Base-by-base conservation (phyloP, 23 tunicate genomes). In the Styela clava region DNA sequence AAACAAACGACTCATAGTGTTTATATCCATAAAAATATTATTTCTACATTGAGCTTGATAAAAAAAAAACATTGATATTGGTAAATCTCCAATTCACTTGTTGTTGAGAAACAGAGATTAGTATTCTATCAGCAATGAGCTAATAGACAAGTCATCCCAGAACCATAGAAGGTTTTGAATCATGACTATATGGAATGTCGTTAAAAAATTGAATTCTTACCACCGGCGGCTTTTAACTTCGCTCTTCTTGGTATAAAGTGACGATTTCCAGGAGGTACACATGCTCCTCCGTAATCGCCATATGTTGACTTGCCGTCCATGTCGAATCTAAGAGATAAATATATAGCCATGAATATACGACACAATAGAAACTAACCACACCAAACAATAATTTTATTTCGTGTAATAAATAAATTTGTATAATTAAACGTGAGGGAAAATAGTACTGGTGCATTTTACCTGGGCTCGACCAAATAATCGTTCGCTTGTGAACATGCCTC, bases 221-320 rank as follows among this genome's bases (percentile, higher is more conserved):
- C 97, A 73, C 97, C 97, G 0, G 93, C 91, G 26, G 93, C 93
- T 78, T 87, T 91, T 51, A 96, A 61, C 62, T 96, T 91, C 20
- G 97, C 91, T 37, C 92, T 65, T 78, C 97, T 51, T 32, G 99
- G 99, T 56, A 91, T 88, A 35, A 91, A 96, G 35, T 96, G 99
- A 28, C 94, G 83, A 67, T 96, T 91, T 64, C 91, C 92, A 0
- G 99, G 99, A 1, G 99, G 94, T 35, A 78, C 74, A 27, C 61
- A 44, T 3, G 81, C 84, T 19, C 36, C 52, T 2, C 79, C 81
- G 69, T 83, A 92, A 76, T 87, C 97, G 19, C 97, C 97, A 52
- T 92, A 92, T 34, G 74, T 83, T 19, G 86, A 87, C 21, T 74
- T 79, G n/a, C 97, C 97, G 33, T 92, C 97, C 24, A 87, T 76